A percentile compares a stretch with the other conserved stretches of the same genome.
Evolutionary conservation across 2,113 vertebrate genomes (phyloP).

Genomic region (Vidua chalybeata): DNA sequence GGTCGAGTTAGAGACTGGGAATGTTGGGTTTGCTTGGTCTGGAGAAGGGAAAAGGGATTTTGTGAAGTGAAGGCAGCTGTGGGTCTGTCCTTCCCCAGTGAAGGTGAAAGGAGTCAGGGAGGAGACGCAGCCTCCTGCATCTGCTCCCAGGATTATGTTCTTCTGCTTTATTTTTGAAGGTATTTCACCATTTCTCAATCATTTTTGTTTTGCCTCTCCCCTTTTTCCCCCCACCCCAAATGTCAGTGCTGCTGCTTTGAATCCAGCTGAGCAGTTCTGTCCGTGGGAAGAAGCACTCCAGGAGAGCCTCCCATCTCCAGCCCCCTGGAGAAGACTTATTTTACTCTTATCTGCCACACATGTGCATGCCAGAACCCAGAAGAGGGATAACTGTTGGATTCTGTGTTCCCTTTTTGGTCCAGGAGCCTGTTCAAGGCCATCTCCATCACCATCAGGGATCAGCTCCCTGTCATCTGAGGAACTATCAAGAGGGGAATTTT

Average conservation of each 20-base stretch:
- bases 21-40: not conserved
- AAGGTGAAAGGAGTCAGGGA: not conserved
- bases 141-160: not conserved
- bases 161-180: not conserved
- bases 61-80: not conserved
- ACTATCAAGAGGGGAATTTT: not conserved
- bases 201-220: not conserved
- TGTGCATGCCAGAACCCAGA: not conserved
- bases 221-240: no score
- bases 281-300: not conserved
- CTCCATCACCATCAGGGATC: not conserved
- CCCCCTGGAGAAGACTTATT: not conserved
- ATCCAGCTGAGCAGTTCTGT: not conserved
- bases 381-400: not conserved
- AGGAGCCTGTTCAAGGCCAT: not conserved
- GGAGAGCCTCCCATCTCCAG: not conserved
- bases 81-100: not conserved
- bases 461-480: not conserved
- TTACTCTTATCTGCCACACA: not conserved
- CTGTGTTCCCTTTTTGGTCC: not conserved
- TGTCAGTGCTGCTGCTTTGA: not conserved
- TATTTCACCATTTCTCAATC: fast-evolving
- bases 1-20: not conserved
- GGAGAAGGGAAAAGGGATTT: not conserved
- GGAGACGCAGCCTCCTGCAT: not conserved